Evolutionary conservation across 2,797 vertebrate species (phyloP), one percentile per base, ranked within the genome.

Genomic region (Sebastes reedi): DNA sequence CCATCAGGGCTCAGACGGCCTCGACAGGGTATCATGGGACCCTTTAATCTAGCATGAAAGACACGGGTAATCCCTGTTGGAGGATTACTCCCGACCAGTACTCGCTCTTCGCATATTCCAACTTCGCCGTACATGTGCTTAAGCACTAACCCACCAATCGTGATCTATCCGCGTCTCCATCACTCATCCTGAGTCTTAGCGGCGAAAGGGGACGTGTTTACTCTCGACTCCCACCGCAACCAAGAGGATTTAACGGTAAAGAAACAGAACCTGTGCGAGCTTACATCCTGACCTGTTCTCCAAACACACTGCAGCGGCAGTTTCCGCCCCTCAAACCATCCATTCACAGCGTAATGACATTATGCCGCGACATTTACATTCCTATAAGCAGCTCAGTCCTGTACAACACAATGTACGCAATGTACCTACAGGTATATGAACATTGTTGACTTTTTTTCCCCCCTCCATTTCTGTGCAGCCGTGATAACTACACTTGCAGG

Each of bases 31-130:
- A 87, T 93, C 87, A 88, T 85, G 89, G 82, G 83, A 87, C 79
- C 81, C 83, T 92, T 90, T 95, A 91, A 92, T 93, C 93, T 86
- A 80, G 75, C 91, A 90, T 89, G 89, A 93, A 87, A 89, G 89
- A 95, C 89, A 87, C 29, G 69, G 78, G 89, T 95, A 95, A 95
- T 93, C 93, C 92, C 69, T 61, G 84, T 84, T 75, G 78, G 79
- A 84, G 90, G 92, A 90, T 94, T 94, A 92, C 86, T 85, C 73
- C 70, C 70, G n/a, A 88, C 85, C 87, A 88, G 81, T 84, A 77
- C 76, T 83, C 77, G 74, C 80, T 73, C 82, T 75, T 83, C 66
- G 13, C 84, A 87, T 86, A 91, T 83, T 89, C 77, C 81, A 90
- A 91, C 80, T 92, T 91, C 58, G 67, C 25, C 22, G 71, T 75